phyloP scores from a whole-genome alignment of 2,888 invertebrate genomes.

The Rhagium mordax region DNA sequence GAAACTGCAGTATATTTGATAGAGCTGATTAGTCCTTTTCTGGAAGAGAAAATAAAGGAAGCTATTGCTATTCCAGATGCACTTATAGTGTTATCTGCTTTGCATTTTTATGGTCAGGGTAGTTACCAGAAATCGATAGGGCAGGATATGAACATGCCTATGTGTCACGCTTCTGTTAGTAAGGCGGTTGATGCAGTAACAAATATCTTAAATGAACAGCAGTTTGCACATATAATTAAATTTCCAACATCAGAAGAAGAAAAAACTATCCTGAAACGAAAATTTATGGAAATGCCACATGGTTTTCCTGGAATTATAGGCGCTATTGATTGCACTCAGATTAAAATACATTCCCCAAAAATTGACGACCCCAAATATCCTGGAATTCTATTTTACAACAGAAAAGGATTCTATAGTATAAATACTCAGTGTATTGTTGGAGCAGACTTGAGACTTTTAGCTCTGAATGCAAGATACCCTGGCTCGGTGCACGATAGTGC shows the following conservation, averaged over 20 bases:
- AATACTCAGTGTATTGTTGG: neutral
- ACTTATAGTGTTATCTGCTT: constrained; percentile 5
- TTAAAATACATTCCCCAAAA: neutral
- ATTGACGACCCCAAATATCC: neutral
- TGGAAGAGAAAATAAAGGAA: neutral
- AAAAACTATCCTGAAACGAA: neutral
- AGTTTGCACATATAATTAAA: neutral
- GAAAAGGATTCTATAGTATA: constrained; percentile 1
- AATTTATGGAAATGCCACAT: neutral
- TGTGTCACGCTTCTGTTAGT: neutral
- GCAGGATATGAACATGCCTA: neutral
- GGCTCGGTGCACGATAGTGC: too few species aligned
- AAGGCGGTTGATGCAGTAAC: neutral
- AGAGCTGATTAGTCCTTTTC: constrained; percentile 3
- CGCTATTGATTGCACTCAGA: neutral
- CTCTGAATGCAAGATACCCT: too few species aligned
- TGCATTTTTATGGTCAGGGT: constrained; percentile 23
- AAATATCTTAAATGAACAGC: neutral
- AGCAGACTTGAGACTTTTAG: too few species aligned
- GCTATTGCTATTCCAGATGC: neutral
- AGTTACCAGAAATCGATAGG: constrained; percentile 12
- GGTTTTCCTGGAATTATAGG: neutral
- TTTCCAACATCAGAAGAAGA: neutral
- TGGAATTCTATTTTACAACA: constrained; percentile 2
- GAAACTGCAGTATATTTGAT: constrained; percentile 1